Percentiles rank a stretch among this genome's conserved stretches.
Evolutionary conservation across 2,888 invertebrate genomes (phyloP).

Genomic region (Drosophila meridiana): DNA sequence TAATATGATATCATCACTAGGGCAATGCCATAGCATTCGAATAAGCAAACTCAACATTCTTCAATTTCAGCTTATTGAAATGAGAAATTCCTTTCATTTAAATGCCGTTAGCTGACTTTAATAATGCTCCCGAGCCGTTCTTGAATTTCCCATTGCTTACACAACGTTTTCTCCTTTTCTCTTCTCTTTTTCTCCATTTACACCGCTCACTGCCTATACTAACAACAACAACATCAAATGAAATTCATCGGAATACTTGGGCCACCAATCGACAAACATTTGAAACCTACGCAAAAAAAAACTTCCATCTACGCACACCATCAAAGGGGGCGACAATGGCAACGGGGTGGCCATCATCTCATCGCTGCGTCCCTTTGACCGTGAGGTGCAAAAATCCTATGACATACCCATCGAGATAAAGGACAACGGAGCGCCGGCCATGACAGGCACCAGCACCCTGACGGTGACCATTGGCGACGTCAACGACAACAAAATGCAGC

Average conservation of each 20-base stretch:
- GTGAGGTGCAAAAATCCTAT: constrained; percentile 97
- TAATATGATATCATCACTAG: not conserved
- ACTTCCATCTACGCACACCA: not conserved
- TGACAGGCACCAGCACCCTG: constrained; percentile 97
- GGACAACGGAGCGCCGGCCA: constrained; percentile 97
- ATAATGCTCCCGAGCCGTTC: constrained; percentile 6
- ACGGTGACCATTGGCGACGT: constrained; percentile 98
- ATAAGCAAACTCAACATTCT: not conserved
- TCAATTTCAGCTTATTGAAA: constrained; percentile 12
- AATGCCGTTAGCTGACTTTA: constrained; percentile 20
- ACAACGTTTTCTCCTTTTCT: constrained; percentile 12
- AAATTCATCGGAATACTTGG: constrained; percentile 42
- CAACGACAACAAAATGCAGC: constrained; percentile 99
- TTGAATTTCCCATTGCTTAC: constrained; percentile 24
- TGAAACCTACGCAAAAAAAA: not conserved
- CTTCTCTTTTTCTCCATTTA: not conserved
- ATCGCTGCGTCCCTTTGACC: constrained; percentile 95
- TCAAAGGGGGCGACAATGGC: constrained; percentile 96
- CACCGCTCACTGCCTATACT: constrained; percentile 12
- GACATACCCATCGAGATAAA: constrained; percentile 98
- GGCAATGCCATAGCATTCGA: not conserved
- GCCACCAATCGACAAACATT: constrained; percentile 23
- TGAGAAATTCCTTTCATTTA: constrained; percentile 1
- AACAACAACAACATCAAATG: constrained; percentile 30
- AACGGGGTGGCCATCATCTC: constrained; percentile 99